Conservation (phyloP, 2,888 invertebrate genomes). For the Heliconius ethilla region DNA sequence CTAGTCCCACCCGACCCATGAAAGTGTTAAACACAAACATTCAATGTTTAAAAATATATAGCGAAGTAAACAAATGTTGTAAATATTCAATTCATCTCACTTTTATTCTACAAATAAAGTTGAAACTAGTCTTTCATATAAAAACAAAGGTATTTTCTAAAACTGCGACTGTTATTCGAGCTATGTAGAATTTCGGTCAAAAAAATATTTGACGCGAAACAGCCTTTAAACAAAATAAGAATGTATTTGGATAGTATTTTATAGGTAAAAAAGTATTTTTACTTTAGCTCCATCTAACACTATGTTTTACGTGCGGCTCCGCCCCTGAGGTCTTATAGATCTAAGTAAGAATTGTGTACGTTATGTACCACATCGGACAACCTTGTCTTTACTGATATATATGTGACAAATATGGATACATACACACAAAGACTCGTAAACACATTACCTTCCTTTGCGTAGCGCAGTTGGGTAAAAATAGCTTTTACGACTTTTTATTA, state of each 20-base stretch:
- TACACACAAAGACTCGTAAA: too few species aligned
- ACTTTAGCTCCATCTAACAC: neutral
- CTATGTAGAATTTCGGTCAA: slow-evolving; percentile 5
- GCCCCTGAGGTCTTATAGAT: too few species aligned
- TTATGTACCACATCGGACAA: too few species aligned
- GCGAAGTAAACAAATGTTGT: slow-evolving; percentile 2
- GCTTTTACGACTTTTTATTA: too few species aligned
- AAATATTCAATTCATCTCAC: slow-evolving; percentile 14
- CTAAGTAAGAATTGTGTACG: too few species aligned
- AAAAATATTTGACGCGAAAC: slow-evolving; percentile 7
- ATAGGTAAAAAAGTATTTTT: neutral
- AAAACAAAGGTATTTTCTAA: slow-evolving; percentile 22
- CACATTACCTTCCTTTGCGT: too few species aligned
- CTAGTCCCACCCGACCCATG: neutral
- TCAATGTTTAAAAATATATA: slow-evolving; percentile 6
- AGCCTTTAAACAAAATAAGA: slow-evolving; percentile 21
- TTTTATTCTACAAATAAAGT: slow-evolving; percentile 12
- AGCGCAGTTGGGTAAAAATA: too few species aligned
- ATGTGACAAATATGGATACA: too few species aligned
- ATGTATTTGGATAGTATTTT: slow-evolving; percentile 5
- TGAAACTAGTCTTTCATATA: slow-evolving; percentile 16
- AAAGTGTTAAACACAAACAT: slow-evolving; percentile 1
- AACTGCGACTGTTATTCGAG: slow-evolving; percentile 14
- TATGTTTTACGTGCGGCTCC: neutral
- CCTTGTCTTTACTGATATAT: too few species aligned